Evolutionary conservation across 2,888 invertebrate genomes (phyloP).

Genomic region (Neoitamus cyanurus): DNA sequence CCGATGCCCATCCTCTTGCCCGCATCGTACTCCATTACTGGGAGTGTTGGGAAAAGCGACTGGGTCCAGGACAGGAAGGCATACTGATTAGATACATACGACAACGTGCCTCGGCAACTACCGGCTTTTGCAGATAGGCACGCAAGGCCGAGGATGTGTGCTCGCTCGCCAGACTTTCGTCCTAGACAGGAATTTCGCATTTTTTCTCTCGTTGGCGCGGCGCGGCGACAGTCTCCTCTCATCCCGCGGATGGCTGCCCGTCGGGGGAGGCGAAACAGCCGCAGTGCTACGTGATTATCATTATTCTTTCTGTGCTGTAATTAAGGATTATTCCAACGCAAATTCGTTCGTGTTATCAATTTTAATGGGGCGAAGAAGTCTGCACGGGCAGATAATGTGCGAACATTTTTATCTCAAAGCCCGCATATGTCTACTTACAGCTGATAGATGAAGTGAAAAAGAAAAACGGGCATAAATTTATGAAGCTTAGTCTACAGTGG

Average conservation of each 20-base stretch:
- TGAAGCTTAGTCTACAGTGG: no score
- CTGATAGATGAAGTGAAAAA: no score
- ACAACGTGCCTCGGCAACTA: background rate
- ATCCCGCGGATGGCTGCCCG: background rate
- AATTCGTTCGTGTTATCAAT: constrained; percentile 6
- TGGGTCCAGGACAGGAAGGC: background rate
- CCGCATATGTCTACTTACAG: no score
- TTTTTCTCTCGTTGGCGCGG: background rate
- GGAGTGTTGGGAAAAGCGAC: background rate
- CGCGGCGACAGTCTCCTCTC: background rate
- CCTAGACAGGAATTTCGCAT: background rate
- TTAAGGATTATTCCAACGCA: background rate
- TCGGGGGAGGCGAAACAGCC: background rate
- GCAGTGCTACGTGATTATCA: constrained; percentile 19
- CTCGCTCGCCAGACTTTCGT: background rate
- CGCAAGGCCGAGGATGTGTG: background rate
- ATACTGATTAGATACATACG: background rate
- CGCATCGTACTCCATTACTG: background rate
- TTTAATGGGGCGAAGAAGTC: background rate
- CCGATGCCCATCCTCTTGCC: background rate
- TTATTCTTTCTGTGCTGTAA: constrained; percentile 6
- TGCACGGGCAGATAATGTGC: background rate
- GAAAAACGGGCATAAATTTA: no score
- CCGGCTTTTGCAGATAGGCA: background rate
- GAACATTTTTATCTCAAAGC: background rate